phyloP scores from a whole-genome alignment of 37 sponge, comb jelly and placozoan genomes.

The Aphrocallistes beatrix region DNA sequence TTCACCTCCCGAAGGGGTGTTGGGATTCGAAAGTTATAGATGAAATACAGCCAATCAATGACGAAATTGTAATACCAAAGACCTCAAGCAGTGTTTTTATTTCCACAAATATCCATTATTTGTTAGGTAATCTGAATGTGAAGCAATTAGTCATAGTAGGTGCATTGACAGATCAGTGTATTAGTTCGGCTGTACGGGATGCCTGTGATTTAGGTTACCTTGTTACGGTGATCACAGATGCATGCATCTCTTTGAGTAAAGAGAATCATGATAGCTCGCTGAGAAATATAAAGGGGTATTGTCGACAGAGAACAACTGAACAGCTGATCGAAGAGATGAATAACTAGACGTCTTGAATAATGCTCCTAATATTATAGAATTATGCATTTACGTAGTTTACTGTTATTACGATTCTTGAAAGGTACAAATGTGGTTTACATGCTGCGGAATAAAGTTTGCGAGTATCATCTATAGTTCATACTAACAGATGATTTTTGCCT shows the following conservation, averaged over 20 bases:
- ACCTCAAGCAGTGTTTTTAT: background rate
- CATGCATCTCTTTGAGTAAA: background rate
- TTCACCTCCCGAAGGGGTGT: background rate
- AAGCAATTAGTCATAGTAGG: background rate
- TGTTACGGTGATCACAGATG: background rate
- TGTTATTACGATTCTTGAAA: too few relatives aligned
- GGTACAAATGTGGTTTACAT: too few relatives aligned
- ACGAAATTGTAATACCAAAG: background rate
- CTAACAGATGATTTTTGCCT: too few relatives aligned
- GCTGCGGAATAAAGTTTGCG: too few relatives aligned
- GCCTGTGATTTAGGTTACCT: constrained; percentile 1
- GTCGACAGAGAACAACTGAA: background rate
- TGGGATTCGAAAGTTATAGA: background rate
- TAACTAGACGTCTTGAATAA: too few relatives aligned
- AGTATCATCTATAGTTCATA: too few relatives aligned
- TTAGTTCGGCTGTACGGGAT: background rate
- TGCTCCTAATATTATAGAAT: too few relatives aligned
- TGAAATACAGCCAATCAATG: background rate
- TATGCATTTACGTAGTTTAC: too few relatives aligned
- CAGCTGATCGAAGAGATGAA: background rate
- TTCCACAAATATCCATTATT: background rate
- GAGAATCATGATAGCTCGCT: background rate
- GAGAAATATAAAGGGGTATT: background rate
- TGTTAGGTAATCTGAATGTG: background rate
- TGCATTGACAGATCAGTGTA: background rate